These are phyloP conservation scores for Dolomedes plantarius DNA, from an alignment of 2,888 invertebrate species.

Conservation along the genomic window DNA sequence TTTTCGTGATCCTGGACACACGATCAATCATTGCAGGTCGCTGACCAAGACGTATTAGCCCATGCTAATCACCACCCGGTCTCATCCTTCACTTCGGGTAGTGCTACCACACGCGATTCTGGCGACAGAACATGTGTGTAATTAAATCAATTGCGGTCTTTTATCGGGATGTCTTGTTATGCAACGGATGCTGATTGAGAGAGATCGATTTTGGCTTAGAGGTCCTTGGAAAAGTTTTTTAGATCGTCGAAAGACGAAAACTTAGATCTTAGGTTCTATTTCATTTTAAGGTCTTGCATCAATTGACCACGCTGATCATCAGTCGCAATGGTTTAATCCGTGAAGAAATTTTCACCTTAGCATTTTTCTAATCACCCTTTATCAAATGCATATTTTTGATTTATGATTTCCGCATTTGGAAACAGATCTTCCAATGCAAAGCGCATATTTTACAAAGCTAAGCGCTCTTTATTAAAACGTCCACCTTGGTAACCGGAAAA, in stretches of 20 bases:
- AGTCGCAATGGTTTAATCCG: too few species aligned
- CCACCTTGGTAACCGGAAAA: too few species aligned
- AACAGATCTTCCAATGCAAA: too few species aligned
- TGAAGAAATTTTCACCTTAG: too few species aligned
- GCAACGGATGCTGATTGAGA: not conserved
- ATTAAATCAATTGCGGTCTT: constrained; percentile 62
- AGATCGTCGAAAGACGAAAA: not conserved
- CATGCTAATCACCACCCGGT: constrained; percentile 54
- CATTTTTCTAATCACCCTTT: too few species aligned
- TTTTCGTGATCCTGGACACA: constrained; percentile 51
- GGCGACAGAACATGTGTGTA: constrained; percentile 55
- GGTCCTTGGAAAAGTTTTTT: not conserved
- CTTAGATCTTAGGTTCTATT: too few species aligned
- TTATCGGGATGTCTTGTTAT: not conserved
- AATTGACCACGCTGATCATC: too few species aligned
- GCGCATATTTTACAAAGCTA: too few species aligned
- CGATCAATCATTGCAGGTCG: constrained; percentile 60
- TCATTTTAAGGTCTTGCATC: too few species aligned
- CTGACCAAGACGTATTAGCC: constrained; percentile 63
- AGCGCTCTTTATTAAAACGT: too few species aligned
- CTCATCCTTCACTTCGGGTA: constrained; percentile 7
- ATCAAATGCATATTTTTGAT: too few species aligned
- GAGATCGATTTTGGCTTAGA: not conserved
- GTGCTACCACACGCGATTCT: constrained; percentile 14
- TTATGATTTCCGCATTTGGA: too few species aligned